These are phyloP conservation scores for Marronus borbonicus DNA, from an alignment of 2,888 invertebrate species.

Conservation along the genomic window DNA sequence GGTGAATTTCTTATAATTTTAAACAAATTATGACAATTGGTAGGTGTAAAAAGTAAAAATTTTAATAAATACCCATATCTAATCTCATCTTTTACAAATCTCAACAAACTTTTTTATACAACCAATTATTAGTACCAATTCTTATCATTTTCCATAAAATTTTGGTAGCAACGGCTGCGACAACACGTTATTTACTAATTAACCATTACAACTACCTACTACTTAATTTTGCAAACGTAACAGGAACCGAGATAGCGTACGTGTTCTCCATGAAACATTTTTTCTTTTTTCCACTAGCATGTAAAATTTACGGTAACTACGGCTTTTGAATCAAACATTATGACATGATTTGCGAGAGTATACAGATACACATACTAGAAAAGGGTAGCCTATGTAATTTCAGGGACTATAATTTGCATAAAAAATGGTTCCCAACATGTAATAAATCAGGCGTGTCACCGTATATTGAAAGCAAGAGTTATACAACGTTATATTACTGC, in stretches of 20 bases:
- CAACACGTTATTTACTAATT: no score
- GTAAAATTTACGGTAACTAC: conserved; percentile 44
- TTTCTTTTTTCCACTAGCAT: conserved; percentile 35
- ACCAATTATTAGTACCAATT: no score
- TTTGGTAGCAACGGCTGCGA: no score
- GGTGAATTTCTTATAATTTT: no score
- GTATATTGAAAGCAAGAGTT: conserved; percentile 14
- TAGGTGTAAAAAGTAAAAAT: no score
- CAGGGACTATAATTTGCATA: conserved; percentile 37
- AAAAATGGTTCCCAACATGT: conserved; percentile 32
- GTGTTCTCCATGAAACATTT: not conserved
- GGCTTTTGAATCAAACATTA: conserved; percentile 43
- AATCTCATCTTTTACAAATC: no score
- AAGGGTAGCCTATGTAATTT: conserved; percentile 42
- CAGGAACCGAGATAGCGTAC: no score
- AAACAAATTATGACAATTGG: no score
- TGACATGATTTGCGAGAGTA: conserved; percentile 43
- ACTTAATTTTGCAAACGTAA: not conserved
- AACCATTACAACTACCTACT: no score
- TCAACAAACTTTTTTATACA: no score
- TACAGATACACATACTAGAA: conserved; percentile 40
- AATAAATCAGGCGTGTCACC: conserved; percentile 36
- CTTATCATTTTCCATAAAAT: no score
- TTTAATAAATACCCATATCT: no score
- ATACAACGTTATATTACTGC: not conserved